Percentiles rank a stretch among this genome's conserved stretches.
These are phyloP conservation scores for Mycalesis mineus DNA, from an alignment of 2,888 invertebrate genomes.

Conservation along the genomic window DNA sequence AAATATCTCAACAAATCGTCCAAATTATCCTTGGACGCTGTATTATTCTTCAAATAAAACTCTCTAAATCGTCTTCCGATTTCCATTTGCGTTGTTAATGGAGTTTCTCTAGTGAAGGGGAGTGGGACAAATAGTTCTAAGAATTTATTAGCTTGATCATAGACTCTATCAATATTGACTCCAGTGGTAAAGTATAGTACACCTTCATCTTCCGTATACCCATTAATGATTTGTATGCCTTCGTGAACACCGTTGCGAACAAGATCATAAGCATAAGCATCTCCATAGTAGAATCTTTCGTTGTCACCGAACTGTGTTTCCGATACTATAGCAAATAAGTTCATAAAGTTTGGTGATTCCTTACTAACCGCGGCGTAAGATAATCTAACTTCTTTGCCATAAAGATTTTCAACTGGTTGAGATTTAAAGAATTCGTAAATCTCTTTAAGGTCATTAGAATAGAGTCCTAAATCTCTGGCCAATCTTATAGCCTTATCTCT, in stretches of 20 bases:
- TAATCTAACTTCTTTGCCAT: constrained; percentile 32
- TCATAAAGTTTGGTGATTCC: constrained; percentile 11
- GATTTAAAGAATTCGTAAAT: constrained; percentile 49
- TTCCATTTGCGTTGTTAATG: constrained; percentile 35
- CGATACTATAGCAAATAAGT: constrained; percentile 36
- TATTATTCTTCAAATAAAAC: constrained; percentile 33
- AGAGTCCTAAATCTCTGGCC: constrained; percentile 46
- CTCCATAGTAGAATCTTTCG: constrained; percentile 45
- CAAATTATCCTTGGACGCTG: constrained; percentile 30
- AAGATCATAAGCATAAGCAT: constrained; percentile 41
- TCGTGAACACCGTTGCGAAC: constrained; percentile 66
- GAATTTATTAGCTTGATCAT: constrained; percentile 31
- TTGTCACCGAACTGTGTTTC: constrained; percentile 42
- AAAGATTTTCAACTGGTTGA: constrained; percentile 41
- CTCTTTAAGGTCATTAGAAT: constrained; percentile 47
- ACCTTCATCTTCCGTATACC: constrained; percentile 83
- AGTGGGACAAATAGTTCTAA: constrained; percentile 35
- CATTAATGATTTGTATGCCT: constrained; percentile 82
- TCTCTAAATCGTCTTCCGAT: constrained; percentile 36
- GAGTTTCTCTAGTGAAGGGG: constrained; percentile 25
- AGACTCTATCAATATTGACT: constrained; percentile 14
- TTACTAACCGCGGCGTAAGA: constrained; percentile 13
- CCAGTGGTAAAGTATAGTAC: constrained; percentile 39
- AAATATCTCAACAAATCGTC: constrained; percentile 34
- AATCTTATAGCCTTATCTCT: constrained; percentile 18